Base-by-base conservation (phyloP, 2,113 vertebrate species). In the Bucco capensis region DNA sequence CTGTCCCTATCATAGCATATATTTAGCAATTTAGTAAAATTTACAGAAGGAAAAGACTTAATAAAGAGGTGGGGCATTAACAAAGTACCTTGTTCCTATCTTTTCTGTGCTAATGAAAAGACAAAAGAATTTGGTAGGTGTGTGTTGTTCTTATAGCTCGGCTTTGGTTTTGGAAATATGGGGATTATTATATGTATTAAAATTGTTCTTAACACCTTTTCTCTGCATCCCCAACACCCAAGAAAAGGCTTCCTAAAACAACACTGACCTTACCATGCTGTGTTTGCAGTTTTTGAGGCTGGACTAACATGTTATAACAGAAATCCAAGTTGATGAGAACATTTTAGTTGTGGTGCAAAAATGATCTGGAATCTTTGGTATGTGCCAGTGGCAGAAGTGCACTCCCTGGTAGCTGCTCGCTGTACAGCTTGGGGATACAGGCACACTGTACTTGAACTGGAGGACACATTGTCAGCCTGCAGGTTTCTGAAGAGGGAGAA, bases 341-440 rank as follows among this genome's bases (percentile, higher is more conserved):
- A 4, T 64, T 88, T 75, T 65, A 79, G 84, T 86, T 10, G 64
- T 77, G 86, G 91, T 91, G 56, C 93, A 91, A 92, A 95, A 92
- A 62, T 57, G 83, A 93, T 69, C 12, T 94, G 96, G 96, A 97
- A 98, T 98, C 94, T 87, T 71, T 96, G 97, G 95, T 96, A 97
- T 98, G 97, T 95, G 92, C 94, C 93, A 86, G 96, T 83, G 97
- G 96, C 96, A 94, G 83, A 94, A 96, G 83, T 61, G 82, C 6
- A 4, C 76, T 71, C 62, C 46, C 86, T 8, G 21, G 47, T 44
- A 10, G 4, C 44, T 3, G 37, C 50, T 46, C 58, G 40, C 73
- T 7, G 27, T 25, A 18, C 77, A 84, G 92, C 78, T 88, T 67
- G 66, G 86, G 75, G 71, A 30, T 50, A n/a, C n/a, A 5, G 78